Conservation (phyloP, 2,797 vertebrate species). For the Spheniscus humboldti region DNA sequence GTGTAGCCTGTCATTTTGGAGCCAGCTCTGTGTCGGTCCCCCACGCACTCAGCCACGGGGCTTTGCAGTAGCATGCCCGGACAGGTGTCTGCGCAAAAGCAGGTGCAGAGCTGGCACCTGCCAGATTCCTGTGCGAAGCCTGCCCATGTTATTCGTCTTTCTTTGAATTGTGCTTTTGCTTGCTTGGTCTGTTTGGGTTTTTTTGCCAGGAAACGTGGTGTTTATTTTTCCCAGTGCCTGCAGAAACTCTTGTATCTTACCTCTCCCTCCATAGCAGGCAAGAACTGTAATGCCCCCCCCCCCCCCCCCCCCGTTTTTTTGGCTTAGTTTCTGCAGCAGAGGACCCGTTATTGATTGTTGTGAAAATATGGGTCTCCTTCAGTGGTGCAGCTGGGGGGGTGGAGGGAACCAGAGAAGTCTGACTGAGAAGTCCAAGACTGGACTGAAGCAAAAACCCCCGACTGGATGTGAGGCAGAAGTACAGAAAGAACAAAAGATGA, state of each 20-base stretch:
- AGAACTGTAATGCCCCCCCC: background rate
- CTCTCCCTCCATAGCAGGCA: background rate
- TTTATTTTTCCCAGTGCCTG: background rate
- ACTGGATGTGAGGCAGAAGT: background rate
- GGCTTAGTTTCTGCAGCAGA: too few relatives aligned
- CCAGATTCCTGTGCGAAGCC: background rate
- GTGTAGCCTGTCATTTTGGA: background rate
- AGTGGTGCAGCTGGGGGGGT: background rate
- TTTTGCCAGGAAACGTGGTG: background rate
- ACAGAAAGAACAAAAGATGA: background rate
- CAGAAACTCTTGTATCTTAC: background rate
- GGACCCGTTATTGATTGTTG: too few relatives aligned
- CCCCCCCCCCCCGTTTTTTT: background rate
- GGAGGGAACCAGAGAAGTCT: background rate
- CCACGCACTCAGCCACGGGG: rapidly evolving
- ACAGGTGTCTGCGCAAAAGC: background rate
- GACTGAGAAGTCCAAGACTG: background rate
- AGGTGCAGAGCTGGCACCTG: background rate
- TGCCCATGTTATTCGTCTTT: background rate
- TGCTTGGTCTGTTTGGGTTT: background rate
- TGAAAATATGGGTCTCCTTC: too few relatives aligned
- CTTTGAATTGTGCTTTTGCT: background rate
- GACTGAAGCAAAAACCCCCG: background rate
- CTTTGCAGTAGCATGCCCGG: background rate
- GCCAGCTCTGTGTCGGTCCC: background rate